phyloP scores from a whole-genome alignment of 2,113 vertebrate genomes.

The Bos indicus region DNA sequence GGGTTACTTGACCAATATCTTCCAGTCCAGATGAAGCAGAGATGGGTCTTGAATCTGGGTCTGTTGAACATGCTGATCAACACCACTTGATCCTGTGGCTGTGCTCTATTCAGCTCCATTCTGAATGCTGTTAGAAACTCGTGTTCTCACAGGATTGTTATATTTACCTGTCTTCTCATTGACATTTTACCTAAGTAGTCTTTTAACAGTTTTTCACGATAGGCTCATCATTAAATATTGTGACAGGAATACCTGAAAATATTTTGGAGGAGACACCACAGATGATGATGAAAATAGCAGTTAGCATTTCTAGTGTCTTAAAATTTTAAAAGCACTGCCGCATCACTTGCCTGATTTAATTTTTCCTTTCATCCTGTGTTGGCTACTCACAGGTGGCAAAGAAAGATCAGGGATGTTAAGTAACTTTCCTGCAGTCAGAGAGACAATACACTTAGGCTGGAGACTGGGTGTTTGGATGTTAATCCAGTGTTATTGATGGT shows the following conservation, averaged over 20 bases:
- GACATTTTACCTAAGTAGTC: constrained; percentile 35
- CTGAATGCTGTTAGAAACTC: neutral
- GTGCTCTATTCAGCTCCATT: neutral
- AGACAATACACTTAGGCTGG: neutral
- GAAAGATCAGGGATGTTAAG: neutral
- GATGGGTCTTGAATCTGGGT: neutral
- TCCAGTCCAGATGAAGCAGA: neutral
- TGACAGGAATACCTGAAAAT: constrained; percentile 46
- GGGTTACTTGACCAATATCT: neutral
- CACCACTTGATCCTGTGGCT: neutral
- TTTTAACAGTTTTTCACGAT: constrained; percentile 42
- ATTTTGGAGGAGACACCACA: constrained; percentile 50
- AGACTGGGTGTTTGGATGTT: neutral
- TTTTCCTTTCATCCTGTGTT: neutral
- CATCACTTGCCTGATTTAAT: neutral
- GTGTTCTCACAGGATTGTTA: neutral
- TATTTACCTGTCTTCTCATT: constrained; percentile 37
- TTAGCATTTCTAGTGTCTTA: neutral
- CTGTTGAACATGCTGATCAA: neutral
- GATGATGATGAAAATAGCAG: constrained; percentile 1
- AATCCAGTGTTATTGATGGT: neutral
- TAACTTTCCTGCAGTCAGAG: neutral
- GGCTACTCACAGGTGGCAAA: neutral
- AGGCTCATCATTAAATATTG: constrained; percentile 67
- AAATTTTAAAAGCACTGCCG: neutral